These are phyloP conservation scores for Andrena praecox DNA, from an alignment of 2,888 invertebrate species.

Conservation along the genomic window DNA sequence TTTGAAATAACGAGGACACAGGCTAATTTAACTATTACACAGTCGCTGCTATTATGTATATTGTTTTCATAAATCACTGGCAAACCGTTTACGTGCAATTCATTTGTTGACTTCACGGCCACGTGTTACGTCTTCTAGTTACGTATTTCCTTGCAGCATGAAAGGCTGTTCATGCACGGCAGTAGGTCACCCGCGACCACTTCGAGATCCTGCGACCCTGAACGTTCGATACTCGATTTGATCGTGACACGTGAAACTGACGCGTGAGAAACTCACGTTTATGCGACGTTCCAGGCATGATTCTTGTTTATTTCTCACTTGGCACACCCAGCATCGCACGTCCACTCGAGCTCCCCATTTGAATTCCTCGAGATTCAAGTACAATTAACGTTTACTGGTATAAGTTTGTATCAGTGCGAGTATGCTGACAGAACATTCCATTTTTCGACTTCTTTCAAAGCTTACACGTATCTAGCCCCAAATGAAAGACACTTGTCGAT, in stretches of 20 bases:
- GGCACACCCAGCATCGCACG: background rate
- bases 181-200: constrained; percentile 67
- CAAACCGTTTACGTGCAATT: constrained; percentile 65
- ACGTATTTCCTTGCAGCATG: constrained; percentile 66
- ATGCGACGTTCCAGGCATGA: background rate
- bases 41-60: constrained; percentile 11
- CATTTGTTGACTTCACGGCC: constrained; percentile 70
- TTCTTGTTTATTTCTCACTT: background rate
- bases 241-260: constrained; percentile 18
- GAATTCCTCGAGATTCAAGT: background rate
- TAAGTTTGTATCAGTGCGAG: background rate
- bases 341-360: background rate
- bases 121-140: constrained; percentile 71
- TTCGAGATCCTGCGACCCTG: constrained; percentile 57
- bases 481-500: no score
- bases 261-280: constrained; percentile 38
- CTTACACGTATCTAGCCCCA: no score
- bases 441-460: no score
- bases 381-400: background rate
- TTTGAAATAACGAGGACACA: constrained; percentile 2
- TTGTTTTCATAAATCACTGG: constrained; percentile 60
- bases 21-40: constrained; percentile 11
- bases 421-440: no score
- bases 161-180: constrained; percentile 58
- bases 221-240: constrained; percentile 40